Evolutionary conservation across 2,888 invertebrate genomes (phyloP).

Genomic region (Biston stratarius): DNA sequence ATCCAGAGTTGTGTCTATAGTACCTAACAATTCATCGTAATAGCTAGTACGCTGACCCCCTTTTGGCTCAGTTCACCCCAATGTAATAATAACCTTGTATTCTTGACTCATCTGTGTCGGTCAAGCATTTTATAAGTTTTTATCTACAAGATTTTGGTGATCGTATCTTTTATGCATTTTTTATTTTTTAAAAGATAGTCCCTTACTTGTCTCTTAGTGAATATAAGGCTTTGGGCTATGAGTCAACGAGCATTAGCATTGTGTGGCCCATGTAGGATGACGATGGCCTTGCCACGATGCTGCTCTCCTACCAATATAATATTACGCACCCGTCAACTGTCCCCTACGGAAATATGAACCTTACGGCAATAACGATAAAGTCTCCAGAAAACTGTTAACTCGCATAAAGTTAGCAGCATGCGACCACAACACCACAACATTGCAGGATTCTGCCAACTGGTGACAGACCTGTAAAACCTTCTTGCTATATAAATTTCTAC

Average conservation of each 20-base stretch:
- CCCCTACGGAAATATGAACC: slow-evolving; percentile 9
- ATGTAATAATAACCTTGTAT: no score
- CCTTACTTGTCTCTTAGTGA: slow-evolving; percentile 17
- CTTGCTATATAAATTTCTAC: slow-evolving; percentile 1
- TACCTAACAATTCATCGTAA: no score
- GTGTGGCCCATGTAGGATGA: slow-evolving; percentile 73
- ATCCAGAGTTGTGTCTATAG: no score
- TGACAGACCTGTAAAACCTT: slow-evolving; percentile 1
- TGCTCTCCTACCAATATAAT: slow-evolving; percentile 39
- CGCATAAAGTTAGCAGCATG: not conserved
- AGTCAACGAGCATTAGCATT: slow-evolving; percentile 63
- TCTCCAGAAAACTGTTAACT: not conserved
- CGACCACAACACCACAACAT: slow-evolving; percentile 9
- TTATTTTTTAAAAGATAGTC: no score
- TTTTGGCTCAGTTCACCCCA: no score
- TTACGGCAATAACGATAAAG: not conserved
- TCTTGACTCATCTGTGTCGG: no score
- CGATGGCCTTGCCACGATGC: slow-evolving; percentile 65
- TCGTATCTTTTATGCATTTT: no score
- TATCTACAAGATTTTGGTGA: no score
- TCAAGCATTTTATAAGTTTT: no score
- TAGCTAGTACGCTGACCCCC: no score
- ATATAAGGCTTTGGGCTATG: slow-evolving; percentile 41
- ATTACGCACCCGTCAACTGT: not conserved
- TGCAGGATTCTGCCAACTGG: slow-evolving; percentile 10